These are phyloP conservation scores for Zele albiditarsus DNA, from an alignment of 2,888 invertebrate species.

Conservation along the genomic window DNA sequence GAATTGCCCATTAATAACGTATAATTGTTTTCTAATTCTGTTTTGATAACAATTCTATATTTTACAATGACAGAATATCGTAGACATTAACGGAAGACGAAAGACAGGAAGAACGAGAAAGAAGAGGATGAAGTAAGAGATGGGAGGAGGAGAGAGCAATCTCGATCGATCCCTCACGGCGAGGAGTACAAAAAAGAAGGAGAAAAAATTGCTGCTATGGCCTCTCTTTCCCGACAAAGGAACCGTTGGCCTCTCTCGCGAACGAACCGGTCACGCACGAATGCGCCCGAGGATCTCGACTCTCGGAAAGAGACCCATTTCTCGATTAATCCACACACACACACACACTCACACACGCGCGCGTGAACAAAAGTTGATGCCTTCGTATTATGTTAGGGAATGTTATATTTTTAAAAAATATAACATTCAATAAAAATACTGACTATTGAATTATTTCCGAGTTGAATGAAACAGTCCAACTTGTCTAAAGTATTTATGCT, in stretches of 20 bases:
- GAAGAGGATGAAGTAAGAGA: conserved; percentile 14
- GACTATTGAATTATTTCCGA: background rate
- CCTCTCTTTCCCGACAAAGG: conserved; percentile 51
- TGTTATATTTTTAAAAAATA: background rate
- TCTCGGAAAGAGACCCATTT: conserved; percentile 6
- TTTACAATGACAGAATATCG: background rate
- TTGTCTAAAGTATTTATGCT: background rate
- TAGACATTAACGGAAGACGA: conserved; percentile 23
- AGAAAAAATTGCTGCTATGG: conserved; percentile 25
- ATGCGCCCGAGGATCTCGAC: conserved; percentile 31
- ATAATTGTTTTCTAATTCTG: background rate
- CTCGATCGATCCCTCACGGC: conserved; percentile 37
- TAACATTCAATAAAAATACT: background rate
- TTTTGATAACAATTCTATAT: background rate
- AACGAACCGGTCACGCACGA: conserved; percentile 43
- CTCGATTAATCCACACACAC: conserved; percentile 18
- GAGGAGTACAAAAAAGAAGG: conserved; percentile 11
- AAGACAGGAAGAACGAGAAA: conserved; percentile 18
- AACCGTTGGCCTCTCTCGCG: conserved; percentile 50
- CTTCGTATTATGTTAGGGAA: background rate
- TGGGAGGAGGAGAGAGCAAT: conserved; percentile 28
- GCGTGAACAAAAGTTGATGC: background rate
- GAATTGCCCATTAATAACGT: background rate
- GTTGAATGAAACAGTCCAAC: background rate
- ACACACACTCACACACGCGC: background rate